Base-by-base conservation (phyloP, 2,113 vertebrate genomes). In the Carassius gibelio region DNA sequence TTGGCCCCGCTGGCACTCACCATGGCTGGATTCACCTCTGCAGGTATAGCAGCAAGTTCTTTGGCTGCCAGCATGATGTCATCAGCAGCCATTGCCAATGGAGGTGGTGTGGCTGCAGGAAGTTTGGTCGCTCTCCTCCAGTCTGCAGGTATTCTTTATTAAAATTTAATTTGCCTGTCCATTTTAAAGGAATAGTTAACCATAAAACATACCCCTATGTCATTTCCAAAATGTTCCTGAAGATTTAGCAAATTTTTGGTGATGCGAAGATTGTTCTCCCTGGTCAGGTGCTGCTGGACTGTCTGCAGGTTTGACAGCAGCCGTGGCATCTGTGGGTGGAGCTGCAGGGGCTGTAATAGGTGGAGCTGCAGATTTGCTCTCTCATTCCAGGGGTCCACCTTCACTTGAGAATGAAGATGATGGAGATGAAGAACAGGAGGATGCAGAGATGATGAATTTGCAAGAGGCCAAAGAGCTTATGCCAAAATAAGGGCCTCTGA, bases 111-210 rank as follows among this genome's bases (percentile, higher is more conserved):
- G 10, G 88, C 68, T 26, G 75, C 79, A 0, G 83, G 88, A 69
- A 76, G 81, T 75, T 4, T 87, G 17, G 86, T 89, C 42, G 86
- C 88, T 34, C 2, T 81, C n/a, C 84, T 87, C 8, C 88, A 89
- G 48, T 89, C 88, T 30, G 76, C 64, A 61, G 88, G 88, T 89
- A 11, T 21, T 36, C 17, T 55, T 77, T 34, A 50, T 26, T 9
- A 52, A 26, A 48, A 26, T n/a, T 50, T 13, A 0, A 21, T 3
- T 2, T 21, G 57, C 57, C 19, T 59, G 45, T 30, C 23, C 2
- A 30, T 66, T 66, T 66, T 66, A 66, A 34, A 0, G 64, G 14
- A 34, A 68, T 15, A 19, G 36, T 3, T 26, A 15, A 7, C 7
- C 15, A 7, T 30, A 30, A 36, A 66, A 30, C 64, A 66, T 17